A percentile compares a stretch with the other conserved stretches of the same genome.
phyloP scores from a whole-genome alignment of 2,113 vertebrate species.

The Grantiella picta region DNA sequence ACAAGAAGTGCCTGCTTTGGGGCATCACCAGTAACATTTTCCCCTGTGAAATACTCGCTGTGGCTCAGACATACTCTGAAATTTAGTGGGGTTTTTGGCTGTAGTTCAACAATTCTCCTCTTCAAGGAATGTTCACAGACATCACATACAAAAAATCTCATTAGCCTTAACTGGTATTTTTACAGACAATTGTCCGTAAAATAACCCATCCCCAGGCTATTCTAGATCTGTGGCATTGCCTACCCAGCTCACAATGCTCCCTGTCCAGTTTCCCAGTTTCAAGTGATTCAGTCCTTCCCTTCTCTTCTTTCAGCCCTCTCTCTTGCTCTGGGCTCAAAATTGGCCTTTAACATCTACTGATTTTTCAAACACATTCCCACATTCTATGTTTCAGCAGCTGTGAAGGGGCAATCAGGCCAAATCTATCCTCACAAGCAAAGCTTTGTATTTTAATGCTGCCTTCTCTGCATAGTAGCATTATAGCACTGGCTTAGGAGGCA shows the following conservation, averaged over 20 bases:
- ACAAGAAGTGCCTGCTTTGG: not conserved
- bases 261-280: conserved; percentile 33
- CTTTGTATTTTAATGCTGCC: conserved; percentile 57
- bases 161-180: conserved; percentile 15
- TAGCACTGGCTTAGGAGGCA: conserved; percentile 21
- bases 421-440: conserved; percentile 43
- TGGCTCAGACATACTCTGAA: not conserved
- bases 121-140: conserved; percentile 4
- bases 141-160: conserved; percentile 24
- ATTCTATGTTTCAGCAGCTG: conserved; percentile 45
- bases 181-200: conserved; percentile 17
- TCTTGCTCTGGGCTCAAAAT: conserved; percentile 22
- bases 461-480: conserved; percentile 25
- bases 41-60: not conserved
- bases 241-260: conserved; percentile 19
- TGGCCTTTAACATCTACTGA: conserved; percentile 37
- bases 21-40: not conserved
- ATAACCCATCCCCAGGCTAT: conserved; percentile 21
- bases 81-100: not conserved
- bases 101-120: not conserved
- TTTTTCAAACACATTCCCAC: conserved; percentile 44
- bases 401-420: conserved; percentile 17
- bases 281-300: conserved; percentile 50
- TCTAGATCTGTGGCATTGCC: not conserved
- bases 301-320: conserved; percentile 24